A percentile compares a stretch with the other conserved stretches of the same genome.
phyloP scores from a whole-genome alignment of 2,113 vertebrate genomes.

The Lonchura striata region DNA sequence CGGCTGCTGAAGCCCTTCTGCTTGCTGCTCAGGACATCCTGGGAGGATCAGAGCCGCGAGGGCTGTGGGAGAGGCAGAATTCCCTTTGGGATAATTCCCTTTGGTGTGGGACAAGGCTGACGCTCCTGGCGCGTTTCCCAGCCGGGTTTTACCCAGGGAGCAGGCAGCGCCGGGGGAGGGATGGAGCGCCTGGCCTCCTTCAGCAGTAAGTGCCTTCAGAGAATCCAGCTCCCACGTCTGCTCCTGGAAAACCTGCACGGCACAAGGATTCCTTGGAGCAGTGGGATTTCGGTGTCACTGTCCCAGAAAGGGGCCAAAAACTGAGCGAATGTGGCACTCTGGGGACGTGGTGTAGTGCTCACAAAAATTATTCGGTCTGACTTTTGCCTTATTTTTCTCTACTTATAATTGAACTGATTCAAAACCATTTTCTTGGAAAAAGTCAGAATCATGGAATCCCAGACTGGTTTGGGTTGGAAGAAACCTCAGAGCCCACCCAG shows the following conservation, averaged over 20 bases:
- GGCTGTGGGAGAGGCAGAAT: accelerated
- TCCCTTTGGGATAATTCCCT: not conserved
- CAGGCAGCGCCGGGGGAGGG: too few species aligned
- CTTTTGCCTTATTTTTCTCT: not conserved
- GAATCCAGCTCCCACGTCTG: too few species aligned
- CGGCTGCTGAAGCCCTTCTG: not conserved
- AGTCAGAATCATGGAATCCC: not conserved
- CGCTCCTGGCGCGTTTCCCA: too few species aligned
- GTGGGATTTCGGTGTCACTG: not conserved
- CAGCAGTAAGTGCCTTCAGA: too few species aligned
- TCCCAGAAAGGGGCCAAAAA: not conserved
- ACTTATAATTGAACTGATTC: not conserved
- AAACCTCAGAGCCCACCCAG: not conserved
- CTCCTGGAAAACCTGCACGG: not conserved
- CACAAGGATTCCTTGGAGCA: not conserved
- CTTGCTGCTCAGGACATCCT: not conserved
- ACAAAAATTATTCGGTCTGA: not conserved
- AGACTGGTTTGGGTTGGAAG: not conserved
- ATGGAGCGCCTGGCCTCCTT: too few species aligned
- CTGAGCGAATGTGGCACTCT: not conserved
- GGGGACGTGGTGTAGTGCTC: not conserved
- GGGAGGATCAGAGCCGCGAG: not conserved
- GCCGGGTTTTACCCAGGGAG: too few species aligned
- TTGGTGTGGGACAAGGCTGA: too few species aligned
- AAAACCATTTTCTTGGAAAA: not conserved